Conservation (phyloP, 1,140 invertebrate genomes). For the Euura saliciscinereae region DNA sequence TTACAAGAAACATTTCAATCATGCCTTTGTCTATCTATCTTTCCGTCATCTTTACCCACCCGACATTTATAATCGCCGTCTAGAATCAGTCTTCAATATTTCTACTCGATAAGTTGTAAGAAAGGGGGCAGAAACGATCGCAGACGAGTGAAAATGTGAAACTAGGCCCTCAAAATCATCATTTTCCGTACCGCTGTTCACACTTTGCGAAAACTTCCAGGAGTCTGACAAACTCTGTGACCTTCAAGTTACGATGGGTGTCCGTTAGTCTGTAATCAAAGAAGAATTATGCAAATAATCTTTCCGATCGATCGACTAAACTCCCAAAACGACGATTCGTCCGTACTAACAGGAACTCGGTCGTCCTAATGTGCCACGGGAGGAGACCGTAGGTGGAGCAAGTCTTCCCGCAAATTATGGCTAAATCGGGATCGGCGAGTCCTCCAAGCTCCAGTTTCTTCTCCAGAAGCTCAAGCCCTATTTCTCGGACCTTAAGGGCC, state of each 20-base stretch:
- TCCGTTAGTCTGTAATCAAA: conserved; percentile 52
- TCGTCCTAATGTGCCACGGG: conserved; percentile 74
- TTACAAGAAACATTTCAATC: too few species aligned
- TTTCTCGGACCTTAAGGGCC: conserved; percentile 46
- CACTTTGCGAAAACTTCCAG: conserved; percentile 67
- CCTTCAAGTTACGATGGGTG: conserved; percentile 60
- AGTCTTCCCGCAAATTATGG: conserved; percentile 65
- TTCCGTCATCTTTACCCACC: too few species aligned
- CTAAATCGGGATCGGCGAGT: conserved; percentile 72
- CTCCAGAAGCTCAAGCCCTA: conserved; percentile 58
- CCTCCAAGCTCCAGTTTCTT: conserved; percentile 54
- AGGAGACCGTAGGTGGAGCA: conserved; percentile 68
- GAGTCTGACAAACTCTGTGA: conserved; percentile 62
- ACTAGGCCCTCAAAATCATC: conserved; percentile 29
- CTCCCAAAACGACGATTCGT: conserved; percentile 15
- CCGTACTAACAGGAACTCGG: conserved; percentile 68
- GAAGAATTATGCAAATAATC: conserved; percentile 17
- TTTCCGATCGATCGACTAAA: not conserved
- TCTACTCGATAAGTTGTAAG: too few species aligned
- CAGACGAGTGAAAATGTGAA: too few species aligned
- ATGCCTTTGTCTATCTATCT: too few species aligned
- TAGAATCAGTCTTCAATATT: too few species aligned
- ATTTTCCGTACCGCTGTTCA: conserved; percentile 74
- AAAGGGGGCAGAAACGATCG: too few species aligned
- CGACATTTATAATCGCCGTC: too few species aligned